Percentiles rank a stretch among this genome's conserved stretches.
These are phyloP conservation scores for Acrobasis suavella DNA, from an alignment of 2,888 invertebrate species.

Conservation along the genomic window DNA sequence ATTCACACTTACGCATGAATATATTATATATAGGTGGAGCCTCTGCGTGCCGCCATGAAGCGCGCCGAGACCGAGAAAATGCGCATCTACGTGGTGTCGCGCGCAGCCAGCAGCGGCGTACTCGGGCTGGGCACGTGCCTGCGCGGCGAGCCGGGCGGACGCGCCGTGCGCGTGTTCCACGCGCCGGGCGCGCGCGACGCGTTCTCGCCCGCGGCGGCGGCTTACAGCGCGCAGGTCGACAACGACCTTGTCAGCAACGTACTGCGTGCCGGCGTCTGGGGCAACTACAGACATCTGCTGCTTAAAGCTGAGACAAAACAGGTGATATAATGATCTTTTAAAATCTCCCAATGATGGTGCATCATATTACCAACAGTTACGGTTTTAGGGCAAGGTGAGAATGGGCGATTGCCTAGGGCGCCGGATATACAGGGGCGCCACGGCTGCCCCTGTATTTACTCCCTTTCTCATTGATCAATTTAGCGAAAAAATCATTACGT, in stretches of 20 bases:
- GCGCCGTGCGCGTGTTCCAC: slow-evolving; percentile 87
- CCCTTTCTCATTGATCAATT: too few species aligned
- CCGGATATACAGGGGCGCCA: too few species aligned
- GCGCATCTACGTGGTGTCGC: slow-evolving; percentile 87
- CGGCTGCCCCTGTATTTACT: too few species aligned
- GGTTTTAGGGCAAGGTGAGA: too few species aligned
- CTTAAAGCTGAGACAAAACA: slow-evolving; percentile 80
- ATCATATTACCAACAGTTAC: too few species aligned
- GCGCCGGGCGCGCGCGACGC: slow-evolving; percentile 84
- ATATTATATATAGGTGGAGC: slow-evolving; percentile 80
- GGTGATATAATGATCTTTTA: too few species aligned
- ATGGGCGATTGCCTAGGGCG: too few species aligned
- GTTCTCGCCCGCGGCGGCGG: slow-evolving; percentile 80
- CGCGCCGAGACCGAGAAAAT: slow-evolving; percentile 82
- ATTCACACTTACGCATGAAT: too few species aligned
- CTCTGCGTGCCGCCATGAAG: slow-evolving; percentile 88
- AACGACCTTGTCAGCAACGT: slow-evolving; percentile 95
- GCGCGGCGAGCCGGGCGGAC: slow-evolving; percentile 92
- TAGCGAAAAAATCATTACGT: too few species aligned
- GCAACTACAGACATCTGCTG: slow-evolving; percentile 91
- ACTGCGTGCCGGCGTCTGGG: slow-evolving; percentile 91
- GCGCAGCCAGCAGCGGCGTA: slow-evolving; percentile 88
- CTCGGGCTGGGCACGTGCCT: slow-evolving; percentile 96
- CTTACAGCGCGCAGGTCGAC: slow-evolving; percentile 84
- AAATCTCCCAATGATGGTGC: too few species aligned